Evolutionary conservation across 1,140 invertebrate species (phyloP), one percentile per base, ranked within the genome.

Genomic region (Drosophila arawakana): DNA sequence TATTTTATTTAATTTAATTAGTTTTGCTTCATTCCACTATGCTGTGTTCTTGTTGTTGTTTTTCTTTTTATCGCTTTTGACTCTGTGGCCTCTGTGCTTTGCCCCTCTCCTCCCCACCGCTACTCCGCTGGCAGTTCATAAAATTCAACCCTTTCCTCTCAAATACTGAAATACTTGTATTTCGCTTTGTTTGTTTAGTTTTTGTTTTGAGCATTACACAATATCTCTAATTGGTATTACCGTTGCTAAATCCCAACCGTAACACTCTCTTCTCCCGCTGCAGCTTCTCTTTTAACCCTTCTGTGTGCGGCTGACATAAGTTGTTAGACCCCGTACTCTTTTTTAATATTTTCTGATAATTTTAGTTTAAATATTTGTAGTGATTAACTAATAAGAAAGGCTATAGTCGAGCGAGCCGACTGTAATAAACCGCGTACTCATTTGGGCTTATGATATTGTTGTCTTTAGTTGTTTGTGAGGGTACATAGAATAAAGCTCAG

Each of bases 1-100:
- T 66, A 82, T 76, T 81, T 76, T 63, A 88, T 88, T 82, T 88
- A 86, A 86, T 86, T 86, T 74, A 88, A 86, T 86, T 86, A 82
- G 82, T 82, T 82, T 82, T 71, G 80, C 82, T 76, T 79, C 68
- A 82, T 54, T 85, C 86, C 86, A 73, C 71, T 76, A 59, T 44
- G 37, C 50, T 55, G 70, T 69, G 58, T 50, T 70, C 25, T 41
- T 50, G 25, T 50, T 52, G 11, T 34, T 37, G 13, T 8, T 13
- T 47, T 13, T 11, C 11, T 30, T 30, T 30, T 30, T 30, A 30
- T 30, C 25, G 25, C 18, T 35, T 21, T 55, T 75, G 50, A 41
- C 13, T 44, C 39, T 11, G 44, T 49, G 49, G 13, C 21, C 57
- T 59, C 54, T 43, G 21, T 30, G 50, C 15, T 50, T 57, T 35